These are phyloP conservation scores for Nycticorax nycticorax DNA, from an alignment of 2,113 vertebrate genomes.

Conservation along the genomic window DNA sequence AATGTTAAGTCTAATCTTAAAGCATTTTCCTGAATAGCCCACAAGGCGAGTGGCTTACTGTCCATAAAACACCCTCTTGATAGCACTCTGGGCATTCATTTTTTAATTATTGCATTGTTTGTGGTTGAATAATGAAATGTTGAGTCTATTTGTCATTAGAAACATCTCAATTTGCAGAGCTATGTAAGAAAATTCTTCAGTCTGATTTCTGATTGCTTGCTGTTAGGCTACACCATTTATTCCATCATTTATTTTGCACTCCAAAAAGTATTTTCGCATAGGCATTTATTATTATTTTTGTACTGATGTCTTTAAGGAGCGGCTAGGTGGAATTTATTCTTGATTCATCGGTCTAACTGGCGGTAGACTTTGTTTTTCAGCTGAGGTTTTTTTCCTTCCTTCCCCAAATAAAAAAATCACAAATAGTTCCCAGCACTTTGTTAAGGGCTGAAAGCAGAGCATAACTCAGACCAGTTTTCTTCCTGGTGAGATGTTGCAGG, in stretches of 20 bases:
- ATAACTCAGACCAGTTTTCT: not conserved
- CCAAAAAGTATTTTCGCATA: not conserved
- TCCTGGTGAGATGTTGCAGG: not conserved
- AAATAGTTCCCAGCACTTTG: not conserved
- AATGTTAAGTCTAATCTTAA: not conserved
- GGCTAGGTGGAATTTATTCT: not conserved
- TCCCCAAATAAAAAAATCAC: not conserved
- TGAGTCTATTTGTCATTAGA: not conserved
- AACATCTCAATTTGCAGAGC: not conserved
- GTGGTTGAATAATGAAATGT: not conserved
- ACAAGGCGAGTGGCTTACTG: not conserved
- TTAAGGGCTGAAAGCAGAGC: not conserved
- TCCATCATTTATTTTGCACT: not conserved
- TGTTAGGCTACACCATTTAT: not conserved
- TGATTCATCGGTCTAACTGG: not conserved
- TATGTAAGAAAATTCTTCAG: not conserved
- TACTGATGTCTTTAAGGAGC: not conserved
- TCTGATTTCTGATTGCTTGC: not conserved
- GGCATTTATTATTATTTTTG: not conserved
- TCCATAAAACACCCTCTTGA: not conserved
- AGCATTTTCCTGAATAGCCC: not conserved
- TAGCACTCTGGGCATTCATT: not conserved
- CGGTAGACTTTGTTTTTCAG: not conserved
- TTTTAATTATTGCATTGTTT: not conserved
- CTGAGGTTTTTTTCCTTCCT: not conserved